Conservation (phyloP, 2,797 vertebrate species). For the Propithecus perrieri region DNA sequence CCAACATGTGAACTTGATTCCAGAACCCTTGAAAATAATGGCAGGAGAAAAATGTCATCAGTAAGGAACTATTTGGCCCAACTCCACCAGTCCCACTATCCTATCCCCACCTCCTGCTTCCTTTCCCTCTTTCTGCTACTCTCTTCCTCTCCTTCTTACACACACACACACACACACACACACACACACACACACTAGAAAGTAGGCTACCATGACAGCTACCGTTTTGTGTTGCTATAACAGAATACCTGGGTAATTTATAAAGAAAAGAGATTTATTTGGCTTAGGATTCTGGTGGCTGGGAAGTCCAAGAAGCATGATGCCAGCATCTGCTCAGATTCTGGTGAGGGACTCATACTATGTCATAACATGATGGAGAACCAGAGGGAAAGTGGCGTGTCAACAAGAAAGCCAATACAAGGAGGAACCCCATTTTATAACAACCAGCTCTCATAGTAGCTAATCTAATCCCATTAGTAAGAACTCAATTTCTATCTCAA, state of each 20-base stretch:
- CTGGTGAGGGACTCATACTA: not conserved
- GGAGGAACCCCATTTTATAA: not conserved
- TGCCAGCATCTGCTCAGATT: not conserved
- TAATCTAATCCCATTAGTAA: not conserved
- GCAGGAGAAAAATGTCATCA: not conserved
- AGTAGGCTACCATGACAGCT: not conserved
- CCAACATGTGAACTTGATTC: not conserved
- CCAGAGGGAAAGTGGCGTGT: not conserved
- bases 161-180: not conserved
- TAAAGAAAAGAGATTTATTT: not conserved
- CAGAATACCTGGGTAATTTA: not conserved
- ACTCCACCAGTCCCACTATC: not conserved
- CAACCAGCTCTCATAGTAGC: not conserved
- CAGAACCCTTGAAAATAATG: not conserved
- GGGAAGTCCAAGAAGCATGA: not conserved
- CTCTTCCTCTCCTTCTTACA: not conserved
- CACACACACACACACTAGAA: not conserved
- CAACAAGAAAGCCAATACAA: not conserved
- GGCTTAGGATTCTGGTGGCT: not conserved
- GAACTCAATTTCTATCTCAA: not conserved
- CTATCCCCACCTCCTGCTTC: not conserved
- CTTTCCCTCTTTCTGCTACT: not conserved
- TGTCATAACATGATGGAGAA: not conserved
- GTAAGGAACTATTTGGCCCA: not conserved
- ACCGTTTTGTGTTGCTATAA: not conserved